These are phyloP conservation scores for Diceros bicornis DNA, from an alignment of 2,797 vertebrate genomes.

Conservation along the genomic window DNA sequence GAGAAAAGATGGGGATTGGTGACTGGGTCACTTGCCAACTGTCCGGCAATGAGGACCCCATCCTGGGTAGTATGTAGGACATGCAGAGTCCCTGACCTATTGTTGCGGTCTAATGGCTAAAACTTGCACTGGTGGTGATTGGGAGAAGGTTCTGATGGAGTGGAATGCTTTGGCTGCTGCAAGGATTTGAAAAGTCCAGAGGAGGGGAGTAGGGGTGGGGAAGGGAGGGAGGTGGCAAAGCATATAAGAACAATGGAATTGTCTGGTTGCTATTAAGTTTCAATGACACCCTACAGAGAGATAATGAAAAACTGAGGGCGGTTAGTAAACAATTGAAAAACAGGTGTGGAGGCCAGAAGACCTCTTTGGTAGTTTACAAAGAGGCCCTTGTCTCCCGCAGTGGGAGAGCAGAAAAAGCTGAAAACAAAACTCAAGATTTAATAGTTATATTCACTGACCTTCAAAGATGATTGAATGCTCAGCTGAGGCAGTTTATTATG, in stretches of 20 bases:
- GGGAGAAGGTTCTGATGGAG: background rate
- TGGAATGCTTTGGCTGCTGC: background rate
- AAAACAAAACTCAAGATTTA: constrained; percentile 51
- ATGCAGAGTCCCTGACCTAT: background rate
- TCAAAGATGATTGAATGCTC: constrained; percentile 23
- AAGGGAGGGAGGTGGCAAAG: background rate
- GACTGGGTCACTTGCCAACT: background rate
- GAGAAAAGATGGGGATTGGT: background rate
- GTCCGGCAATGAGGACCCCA: background rate
- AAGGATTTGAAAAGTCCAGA: background rate
- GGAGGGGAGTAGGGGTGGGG: background rate
- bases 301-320: constrained; percentile 35
- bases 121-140: background rate
- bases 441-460: constrained; percentile 1
- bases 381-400: background rate
- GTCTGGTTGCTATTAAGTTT: constrained; percentile 14
- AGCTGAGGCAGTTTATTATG: background rate
- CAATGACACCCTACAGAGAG: constrained; percentile 20
- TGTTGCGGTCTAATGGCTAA: background rate
- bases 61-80: background rate
- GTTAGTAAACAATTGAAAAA: constrained; percentile 55
- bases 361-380: constrained; percentile 58
- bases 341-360: constrained; percentile 11
- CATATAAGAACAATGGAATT: constrained; percentile 21
- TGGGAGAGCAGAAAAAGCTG: constrained; percentile 27